A percentile compares a stretch with the other conserved stretches of the same genome.
Conservation (phyloP, 2,113 vertebrate species). For the Heterotis niloticus region DNA sequence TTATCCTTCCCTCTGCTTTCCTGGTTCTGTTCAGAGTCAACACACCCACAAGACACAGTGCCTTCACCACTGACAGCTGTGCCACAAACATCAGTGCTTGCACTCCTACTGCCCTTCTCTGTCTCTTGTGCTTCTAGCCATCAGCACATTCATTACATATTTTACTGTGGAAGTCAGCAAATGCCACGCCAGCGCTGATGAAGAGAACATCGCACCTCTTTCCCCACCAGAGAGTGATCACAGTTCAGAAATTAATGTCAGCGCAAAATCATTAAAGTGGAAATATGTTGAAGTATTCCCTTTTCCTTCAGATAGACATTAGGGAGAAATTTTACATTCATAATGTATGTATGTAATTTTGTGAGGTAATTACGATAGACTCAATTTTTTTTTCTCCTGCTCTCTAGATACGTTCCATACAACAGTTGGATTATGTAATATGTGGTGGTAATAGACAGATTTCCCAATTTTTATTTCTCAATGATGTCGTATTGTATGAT, state of each 20-base stretch:
- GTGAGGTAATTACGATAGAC: neutral
- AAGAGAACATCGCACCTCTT: neutral
- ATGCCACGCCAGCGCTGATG: neutral
- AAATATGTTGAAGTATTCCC: neutral
- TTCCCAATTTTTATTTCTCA: neutral
- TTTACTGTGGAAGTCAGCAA: neutral
- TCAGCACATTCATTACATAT: neutral
- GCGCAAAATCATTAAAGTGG: neutral
- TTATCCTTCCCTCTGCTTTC: neutral
- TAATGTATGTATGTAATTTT: slow-evolving; percentile 11
- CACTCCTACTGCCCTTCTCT: neutral
- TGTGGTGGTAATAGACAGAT: neutral
- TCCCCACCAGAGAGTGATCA: neutral
- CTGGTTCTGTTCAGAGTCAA: neutral
- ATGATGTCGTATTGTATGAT: slow-evolving; percentile 16
- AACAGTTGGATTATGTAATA: slow-evolving; percentile 3
- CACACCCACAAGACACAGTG: too few relatives aligned
- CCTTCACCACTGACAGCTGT: neutral
- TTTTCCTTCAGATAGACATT: neutral
- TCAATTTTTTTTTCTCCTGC: neutral
- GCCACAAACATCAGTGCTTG: neutral
- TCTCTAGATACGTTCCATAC: neutral
- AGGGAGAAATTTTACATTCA: neutral
- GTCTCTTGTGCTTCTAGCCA: too few relatives aligned
- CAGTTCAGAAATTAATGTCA: neutral